Percentiles rank a stretch among this genome's conserved stretches.
Conservation (phyloP, 2,888 invertebrate species). For the Aleiodes alternator region DNA sequence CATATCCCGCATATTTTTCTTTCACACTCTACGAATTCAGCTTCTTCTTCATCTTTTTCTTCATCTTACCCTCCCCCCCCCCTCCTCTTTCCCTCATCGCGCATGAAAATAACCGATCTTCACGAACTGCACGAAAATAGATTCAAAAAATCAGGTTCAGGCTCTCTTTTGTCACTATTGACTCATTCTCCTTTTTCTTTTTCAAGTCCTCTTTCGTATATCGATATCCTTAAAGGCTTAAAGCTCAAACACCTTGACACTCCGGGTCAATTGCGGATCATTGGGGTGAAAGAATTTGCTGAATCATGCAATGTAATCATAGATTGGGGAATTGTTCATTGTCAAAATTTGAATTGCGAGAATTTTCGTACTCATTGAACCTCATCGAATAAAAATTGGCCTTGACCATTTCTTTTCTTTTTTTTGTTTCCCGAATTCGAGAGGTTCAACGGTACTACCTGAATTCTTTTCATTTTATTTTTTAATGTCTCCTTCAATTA, state of each 20-base stretch:
- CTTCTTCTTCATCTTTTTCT: no score
- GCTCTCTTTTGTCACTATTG: conserved; percentile 21
- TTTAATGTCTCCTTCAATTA: no score
- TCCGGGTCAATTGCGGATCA: conserved; percentile 22
- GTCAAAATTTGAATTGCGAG: conserved; percentile 8
- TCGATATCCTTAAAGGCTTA: conserved; percentile 43
- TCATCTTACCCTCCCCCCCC: background rate
- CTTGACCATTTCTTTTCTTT: no score
- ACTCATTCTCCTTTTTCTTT: background rate
- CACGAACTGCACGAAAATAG: background rate
- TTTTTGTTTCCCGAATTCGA: no score
- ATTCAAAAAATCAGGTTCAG: conserved; percentile 32
- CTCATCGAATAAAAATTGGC: background rate
- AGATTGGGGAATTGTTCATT: conserved; percentile 3
- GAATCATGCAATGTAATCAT: conserved; percentile 2
- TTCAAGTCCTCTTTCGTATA: background rate
- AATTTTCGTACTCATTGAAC: conserved; percentile 1
- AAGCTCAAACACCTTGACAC: conserved; percentile 46
- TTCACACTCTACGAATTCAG: conserved; percentile 30
- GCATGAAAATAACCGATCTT: no score
- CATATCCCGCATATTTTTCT: conserved; percentile 32
- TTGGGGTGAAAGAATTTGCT: conserved; percentile 30
- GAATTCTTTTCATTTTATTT: no score
- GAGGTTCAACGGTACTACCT: no score
- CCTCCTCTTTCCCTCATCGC: conserved; percentile 20